phyloP scores from a whole-genome alignment of 2,888 invertebrate genomes.

The Laspeyria flexula region DNA sequence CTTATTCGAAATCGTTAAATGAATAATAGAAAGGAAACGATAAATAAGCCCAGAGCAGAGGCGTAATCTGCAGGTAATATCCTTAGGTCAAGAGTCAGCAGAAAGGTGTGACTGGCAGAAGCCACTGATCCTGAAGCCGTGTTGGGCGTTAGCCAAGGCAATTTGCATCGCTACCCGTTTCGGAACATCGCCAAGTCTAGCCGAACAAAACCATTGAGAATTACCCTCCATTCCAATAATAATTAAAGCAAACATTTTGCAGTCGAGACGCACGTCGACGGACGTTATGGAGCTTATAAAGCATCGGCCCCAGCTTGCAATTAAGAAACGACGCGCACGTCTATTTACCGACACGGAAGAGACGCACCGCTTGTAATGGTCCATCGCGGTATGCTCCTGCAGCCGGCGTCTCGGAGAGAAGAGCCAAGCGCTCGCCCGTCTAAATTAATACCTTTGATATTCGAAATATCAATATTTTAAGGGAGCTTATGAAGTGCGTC shows the following conservation, averaged over 20 bases:
- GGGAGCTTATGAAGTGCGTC: slow-evolving; percentile 77
- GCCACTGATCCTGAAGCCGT: slow-evolving; percentile 74
- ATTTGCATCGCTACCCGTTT: slow-evolving; percentile 86
- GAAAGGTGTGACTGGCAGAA: slow-evolving; percentile 66
- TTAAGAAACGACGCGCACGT: slow-evolving; percentile 82
- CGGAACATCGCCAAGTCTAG: slow-evolving; percentile 87
- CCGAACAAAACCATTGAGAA: slow-evolving; percentile 86
- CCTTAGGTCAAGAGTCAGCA: slow-evolving; percentile 64
- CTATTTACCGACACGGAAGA: slow-evolving; percentile 85
- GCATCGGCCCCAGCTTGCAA: slow-evolving; percentile 81
- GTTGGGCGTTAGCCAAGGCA: slow-evolving; percentile 85
- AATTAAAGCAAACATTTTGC: slow-evolving; percentile 86
- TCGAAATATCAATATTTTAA: slow-evolving; percentile 83
- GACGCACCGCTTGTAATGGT: slow-evolving; percentile 79
- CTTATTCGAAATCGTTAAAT: too few species aligned
- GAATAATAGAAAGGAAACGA: too few species aligned
- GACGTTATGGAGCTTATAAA: slow-evolving; percentile 85
- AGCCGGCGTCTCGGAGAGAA: slow-evolving; percentile 48
- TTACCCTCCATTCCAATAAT: slow-evolving; percentile 86
- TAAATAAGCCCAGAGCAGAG: too few species aligned
- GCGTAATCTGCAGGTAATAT: too few species aligned
- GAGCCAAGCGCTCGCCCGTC: slow-evolving; percentile 71
- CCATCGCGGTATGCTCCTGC: slow-evolving; percentile 72
- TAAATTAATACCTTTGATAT: slow-evolving; percentile 85
- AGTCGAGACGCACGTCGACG: slow-evolving; percentile 79